phyloP scores from a whole-genome alignment of 2,113 vertebrate genomes.

The Callorhinus ursinus region DNA sequence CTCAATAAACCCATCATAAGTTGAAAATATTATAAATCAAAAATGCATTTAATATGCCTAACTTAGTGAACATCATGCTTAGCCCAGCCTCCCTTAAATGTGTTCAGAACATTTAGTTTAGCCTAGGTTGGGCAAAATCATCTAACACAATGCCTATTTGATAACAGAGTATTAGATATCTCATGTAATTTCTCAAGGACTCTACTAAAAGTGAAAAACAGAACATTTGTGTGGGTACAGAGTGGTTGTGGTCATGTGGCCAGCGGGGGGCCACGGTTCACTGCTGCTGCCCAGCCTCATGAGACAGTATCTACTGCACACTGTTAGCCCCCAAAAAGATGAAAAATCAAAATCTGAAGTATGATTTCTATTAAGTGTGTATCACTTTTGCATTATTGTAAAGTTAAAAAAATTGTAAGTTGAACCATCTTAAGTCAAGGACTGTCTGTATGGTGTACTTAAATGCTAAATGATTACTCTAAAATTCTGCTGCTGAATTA shows the following conservation, averaged over 20 bases:
- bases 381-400: neutral
- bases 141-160: neutral
- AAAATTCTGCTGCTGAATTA: conserved; percentile 35
- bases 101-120: neutral
- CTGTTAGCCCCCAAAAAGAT: neutral
- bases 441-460: neutral
- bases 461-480: neutral
- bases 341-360: neutral
- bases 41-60: neutral
- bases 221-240: neutral
- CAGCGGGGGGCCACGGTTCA: neutral
- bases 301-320: neutral
- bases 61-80: neutral
- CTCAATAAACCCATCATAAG: neutral
- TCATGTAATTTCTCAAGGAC: neutral
- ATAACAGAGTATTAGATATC: neutral
- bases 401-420: neutral
- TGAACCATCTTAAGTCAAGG: neutral
- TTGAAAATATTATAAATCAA: neutral
- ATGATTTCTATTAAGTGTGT: neutral
- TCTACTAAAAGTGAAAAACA: neutral
- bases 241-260: neutral
- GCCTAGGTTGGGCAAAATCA: neutral
- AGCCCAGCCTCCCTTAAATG: neutral
- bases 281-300: neutral